Evolutionary conservation across 2,888 invertebrate species (phyloP), one percentile per base, ranked within the genome.

Genomic region (Sericinus montela): DNA sequence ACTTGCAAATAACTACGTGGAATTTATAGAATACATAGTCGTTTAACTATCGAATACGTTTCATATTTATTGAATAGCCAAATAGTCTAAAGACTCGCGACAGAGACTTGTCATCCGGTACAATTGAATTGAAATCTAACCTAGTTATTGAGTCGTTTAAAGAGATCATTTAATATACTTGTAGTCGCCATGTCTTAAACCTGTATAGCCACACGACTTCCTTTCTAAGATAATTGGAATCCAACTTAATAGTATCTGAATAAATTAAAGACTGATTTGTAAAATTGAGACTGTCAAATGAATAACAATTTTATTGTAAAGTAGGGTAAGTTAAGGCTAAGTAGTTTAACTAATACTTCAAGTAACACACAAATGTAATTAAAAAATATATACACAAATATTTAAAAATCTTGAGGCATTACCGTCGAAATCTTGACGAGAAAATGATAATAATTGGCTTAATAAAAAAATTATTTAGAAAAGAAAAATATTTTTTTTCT

Each of bases 1-100:
- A 45, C 32, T 41, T 50, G 45, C 49, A 50, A 41, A 44, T 50
- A 45, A 47, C 38, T 36, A 37, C 15, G 13, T 10, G 11, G 34
- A 44, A 40, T 35, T 25, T 36, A 36, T 45, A 45, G 10, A 35
- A 19, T 15, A 40, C 19, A 3, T 40, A 13, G 35, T 43, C 16
- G 14, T 25, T 36, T 47, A 29, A 47, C 23, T 41, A 36, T 14
- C 36, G 13, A 35, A 23, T 34, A n/a, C 13, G 0, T n/a, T 15
- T 44, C 25, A 14, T n/a, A n/a, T 15, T 36, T 11, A 30, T 30
- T 13, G 9, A 40, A 29, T 14, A 15, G 40, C 34, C 32, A 28
- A 34, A 30, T 14, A 23, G 16, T 28, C 10, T 25, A 34, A 35
- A 28, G 47, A 36, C 15, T 25, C 11, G 11, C 25, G 15, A 40